Conservation (phyloP, 2,113 vertebrate genomes). For the Ameiurus melas region DNA sequence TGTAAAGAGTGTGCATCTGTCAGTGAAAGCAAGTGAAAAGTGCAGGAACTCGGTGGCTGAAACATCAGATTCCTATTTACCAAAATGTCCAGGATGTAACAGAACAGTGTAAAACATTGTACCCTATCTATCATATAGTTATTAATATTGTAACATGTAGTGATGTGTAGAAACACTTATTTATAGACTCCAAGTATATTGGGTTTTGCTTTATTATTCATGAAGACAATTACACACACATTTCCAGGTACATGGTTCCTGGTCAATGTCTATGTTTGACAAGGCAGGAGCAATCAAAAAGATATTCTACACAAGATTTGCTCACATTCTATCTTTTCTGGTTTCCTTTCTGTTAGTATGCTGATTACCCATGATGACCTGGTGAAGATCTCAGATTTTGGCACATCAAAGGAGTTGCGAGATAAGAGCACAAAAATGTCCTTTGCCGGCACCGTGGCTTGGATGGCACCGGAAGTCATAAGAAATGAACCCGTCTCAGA, state of each 20-base stretch:
- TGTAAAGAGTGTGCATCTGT: neutral
- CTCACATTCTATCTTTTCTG: neutral
- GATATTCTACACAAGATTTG: neutral
- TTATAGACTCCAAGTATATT: neutral
- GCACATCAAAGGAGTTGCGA: slow-evolving; percentile 94
- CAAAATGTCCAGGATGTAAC: neutral
- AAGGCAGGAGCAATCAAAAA: neutral
- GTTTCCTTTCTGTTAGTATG: slow-evolving; percentile 78
- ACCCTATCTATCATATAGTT: neutral
- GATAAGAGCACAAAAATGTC: slow-evolving; percentile 99
- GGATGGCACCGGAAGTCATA: slow-evolving; percentile 99
- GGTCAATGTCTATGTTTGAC: neutral
- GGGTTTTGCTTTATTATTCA: neutral
- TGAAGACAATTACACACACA: neutral
- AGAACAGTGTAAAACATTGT: neutral
- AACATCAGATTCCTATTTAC: neutral
- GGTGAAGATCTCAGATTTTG: slow-evolving; percentile 99
- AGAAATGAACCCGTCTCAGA: slow-evolving; percentile 97
- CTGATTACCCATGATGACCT: slow-evolving; percentile 96
- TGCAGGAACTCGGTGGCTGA: neutral
- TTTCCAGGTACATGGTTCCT: neutral
- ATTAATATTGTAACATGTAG: neutral
- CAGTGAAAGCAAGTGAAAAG: neutral
- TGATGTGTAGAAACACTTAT: neutral
- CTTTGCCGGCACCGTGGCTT: slow-evolving; percentile 96